Conservation (phyloP, 2,113 vertebrate genomes). For the Isichthys henryi region DNA sequence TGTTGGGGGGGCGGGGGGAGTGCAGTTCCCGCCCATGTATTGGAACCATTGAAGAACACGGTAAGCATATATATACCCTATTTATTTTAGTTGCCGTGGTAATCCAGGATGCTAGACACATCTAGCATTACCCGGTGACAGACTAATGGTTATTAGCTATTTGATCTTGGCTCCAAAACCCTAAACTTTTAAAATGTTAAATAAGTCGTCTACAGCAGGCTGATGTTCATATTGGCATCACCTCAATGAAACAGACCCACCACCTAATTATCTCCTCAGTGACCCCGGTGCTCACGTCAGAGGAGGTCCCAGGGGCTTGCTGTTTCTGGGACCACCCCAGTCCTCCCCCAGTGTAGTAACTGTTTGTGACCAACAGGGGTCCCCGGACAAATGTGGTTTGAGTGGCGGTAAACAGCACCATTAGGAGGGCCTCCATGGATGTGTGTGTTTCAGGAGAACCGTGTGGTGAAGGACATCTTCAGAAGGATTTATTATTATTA, state of each 20-base stretch:
- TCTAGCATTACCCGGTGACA: background rate
- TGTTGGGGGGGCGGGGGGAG: too few species aligned
- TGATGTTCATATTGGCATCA: background rate
- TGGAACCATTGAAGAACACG: background rate
- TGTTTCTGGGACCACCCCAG: background rate
- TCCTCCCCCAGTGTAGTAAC: background rate
- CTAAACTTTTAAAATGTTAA: background rate
- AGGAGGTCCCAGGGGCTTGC: background rate
- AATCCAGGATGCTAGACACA: background rate
- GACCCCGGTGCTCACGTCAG: background rate
- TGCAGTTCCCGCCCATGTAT: background rate
- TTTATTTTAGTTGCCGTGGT: slow-evolving; percentile 2
- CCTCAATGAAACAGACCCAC: background rate
- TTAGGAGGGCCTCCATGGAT: background rate
- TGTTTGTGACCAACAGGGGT: background rate
- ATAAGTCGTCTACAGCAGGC: background rate
- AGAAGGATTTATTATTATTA: background rate
- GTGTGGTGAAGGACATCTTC: background rate
- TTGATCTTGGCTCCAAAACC: background rate
- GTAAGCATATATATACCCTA: background rate
- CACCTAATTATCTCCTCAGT: background rate
- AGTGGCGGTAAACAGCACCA: background rate
- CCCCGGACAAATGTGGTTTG: background rate
- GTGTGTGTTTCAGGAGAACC: background rate
- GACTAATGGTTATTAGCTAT: background rate